These are phyloP conservation scores for Hycleus phaleratus DNA, from an alignment of 1,140 invertebrate genomes.

Conservation along the genomic window DNA sequence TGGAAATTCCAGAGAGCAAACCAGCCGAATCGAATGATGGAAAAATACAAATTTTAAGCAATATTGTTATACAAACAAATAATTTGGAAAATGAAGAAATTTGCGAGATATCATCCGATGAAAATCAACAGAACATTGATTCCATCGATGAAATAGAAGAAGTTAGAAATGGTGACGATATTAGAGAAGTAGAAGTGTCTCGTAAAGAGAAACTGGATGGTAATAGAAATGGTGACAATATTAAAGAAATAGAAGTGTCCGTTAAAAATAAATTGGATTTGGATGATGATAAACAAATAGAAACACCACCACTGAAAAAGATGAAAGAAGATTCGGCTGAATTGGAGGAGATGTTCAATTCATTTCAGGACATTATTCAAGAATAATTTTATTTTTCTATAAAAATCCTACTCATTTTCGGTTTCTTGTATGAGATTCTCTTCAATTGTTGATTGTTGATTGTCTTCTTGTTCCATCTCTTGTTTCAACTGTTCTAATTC, in stretches of 20 bases:
- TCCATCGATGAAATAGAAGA: not conserved
- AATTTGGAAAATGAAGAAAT: not conserved
- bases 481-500: constrained; percentile 6
- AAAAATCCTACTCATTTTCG: too few relatives aligned
- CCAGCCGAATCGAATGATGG: not conserved
- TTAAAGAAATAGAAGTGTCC: not conserved
- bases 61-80: not conserved
- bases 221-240: not conserved
- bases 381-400: not conserved
- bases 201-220: not conserved
- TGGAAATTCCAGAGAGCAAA: not conserved
- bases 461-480: not conserved
- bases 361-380: not conserved
- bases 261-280: not conserved
- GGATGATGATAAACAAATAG: not conserved
- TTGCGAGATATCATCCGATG: not conserved
- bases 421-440: too few relatives aligned
- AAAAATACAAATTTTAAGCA: constrained; percentile 4
- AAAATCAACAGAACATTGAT: not conserved
- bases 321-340: not conserved
- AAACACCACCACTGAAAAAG: too few relatives aligned
- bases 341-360: constrained; percentile 1
- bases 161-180: not conserved
- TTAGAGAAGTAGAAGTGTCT: not conserved
- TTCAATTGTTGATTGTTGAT: too few relatives aligned